Conservation (phyloP, 2,888 invertebrate genomes). For the Nineta flava region DNA sequence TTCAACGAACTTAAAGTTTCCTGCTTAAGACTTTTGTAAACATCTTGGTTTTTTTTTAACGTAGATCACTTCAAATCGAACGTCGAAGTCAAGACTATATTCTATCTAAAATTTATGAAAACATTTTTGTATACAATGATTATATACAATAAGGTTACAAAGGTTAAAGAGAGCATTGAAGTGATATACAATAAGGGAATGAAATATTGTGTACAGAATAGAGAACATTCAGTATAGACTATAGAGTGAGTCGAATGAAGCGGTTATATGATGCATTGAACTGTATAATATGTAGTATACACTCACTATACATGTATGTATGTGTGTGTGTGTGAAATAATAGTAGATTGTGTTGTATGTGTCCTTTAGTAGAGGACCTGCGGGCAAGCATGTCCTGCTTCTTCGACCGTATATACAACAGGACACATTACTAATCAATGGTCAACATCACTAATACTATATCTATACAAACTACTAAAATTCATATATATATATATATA, state of each 20-base stretch:
- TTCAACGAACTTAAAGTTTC: too few species aligned
- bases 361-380: conserved; percentile 1
- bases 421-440: conserved; percentile 9
- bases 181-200: too few species aligned
- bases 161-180: not conserved
- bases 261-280: conserved; percentile 1
- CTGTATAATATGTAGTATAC: not conserved
- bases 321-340: not conserved
- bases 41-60: too few species aligned
- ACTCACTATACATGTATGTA: too few species aligned
- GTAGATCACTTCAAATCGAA: too few species aligned
- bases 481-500: too few species aligned
- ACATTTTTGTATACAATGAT: too few species aligned
- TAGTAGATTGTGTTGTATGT: not conserved
- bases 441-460: conserved; percentile 5
- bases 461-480: not conserved
- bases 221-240: not conserved
- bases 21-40: too few species aligned
- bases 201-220: too few species aligned
- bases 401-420: not conserved
- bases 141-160: not conserved
- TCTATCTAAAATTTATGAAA: too few species aligned
- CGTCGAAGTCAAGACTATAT: too few species aligned
- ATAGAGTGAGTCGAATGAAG: not conserved
- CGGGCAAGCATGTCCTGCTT: conserved; percentile 4